Percentiles rank a stretch among this genome's conserved stretches.
phyloP scores from a whole-genome alignment of 2,888 invertebrate genomes.

The Microctonus brassicae region DNA sequence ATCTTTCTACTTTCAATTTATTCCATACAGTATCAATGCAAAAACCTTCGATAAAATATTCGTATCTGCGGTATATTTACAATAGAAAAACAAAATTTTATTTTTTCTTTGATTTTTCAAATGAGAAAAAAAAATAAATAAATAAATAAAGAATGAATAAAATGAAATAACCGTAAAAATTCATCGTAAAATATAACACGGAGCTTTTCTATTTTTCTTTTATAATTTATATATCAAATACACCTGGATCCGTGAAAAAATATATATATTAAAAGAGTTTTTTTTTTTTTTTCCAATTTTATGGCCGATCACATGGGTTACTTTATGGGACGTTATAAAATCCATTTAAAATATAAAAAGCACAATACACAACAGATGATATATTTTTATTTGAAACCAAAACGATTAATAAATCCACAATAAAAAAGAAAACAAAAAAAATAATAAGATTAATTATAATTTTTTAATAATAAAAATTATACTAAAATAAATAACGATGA shows the following conservation, averaged over 20 bases:
- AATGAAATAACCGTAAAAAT: not conserved
- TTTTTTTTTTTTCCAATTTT: too few species aligned
- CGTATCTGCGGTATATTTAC: not conserved
- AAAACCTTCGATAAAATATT: not conserved
- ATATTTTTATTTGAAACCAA: not conserved
- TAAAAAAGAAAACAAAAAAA: not conserved
- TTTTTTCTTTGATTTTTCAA: not conserved
- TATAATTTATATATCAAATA: not conserved
- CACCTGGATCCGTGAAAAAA: not conserved
- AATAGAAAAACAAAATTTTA: not conserved
- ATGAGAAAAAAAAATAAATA: not conserved
- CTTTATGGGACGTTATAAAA: not conserved
- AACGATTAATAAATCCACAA: not conserved
- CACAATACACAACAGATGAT: too few species aligned
- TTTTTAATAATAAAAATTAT: not conserved
- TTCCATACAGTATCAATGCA: not conserved
- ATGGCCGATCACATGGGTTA: too few species aligned
- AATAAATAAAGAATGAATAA: not conserved
- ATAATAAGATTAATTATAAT: not conserved
- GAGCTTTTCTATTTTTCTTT: not conserved
- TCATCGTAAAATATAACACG: not conserved
- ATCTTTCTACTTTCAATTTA: not conserved
- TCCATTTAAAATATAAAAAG: too few species aligned
- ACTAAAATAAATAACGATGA: not conserved
- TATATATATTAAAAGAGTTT: not conserved